These are phyloP conservation scores for Diarsia mendica DNA, from an alignment of 2,888 invertebrate species.

Conservation along the genomic window DNA sequence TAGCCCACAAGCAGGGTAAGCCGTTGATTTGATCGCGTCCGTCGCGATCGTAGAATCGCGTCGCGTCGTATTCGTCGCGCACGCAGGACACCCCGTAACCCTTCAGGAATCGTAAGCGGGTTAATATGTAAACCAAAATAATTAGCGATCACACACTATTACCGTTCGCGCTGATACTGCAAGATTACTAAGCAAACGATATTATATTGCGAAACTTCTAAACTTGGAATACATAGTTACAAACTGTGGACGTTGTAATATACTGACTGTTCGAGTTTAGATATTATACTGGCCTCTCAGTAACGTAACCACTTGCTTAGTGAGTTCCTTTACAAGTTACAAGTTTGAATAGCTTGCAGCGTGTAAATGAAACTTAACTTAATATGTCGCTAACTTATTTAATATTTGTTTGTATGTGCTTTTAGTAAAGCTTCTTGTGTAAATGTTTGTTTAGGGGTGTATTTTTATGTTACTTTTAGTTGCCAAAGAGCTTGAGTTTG, in stretches of 20 bases:
- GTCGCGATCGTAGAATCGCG: too few relatives aligned
- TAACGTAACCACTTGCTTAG: conserved; percentile 45
- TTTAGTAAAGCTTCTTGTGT: conserved; percentile 1
- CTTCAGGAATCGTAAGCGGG: too few relatives aligned
- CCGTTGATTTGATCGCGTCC: too few relatives aligned
- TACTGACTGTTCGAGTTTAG: conserved; percentile 42
- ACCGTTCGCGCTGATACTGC: not conserved
- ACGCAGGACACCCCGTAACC: too few relatives aligned
- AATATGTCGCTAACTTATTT: conserved; percentile 35
- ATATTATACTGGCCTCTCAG: conserved; percentile 41
- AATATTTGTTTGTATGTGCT: conserved; percentile 34
- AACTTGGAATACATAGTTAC: conserved; percentile 46
- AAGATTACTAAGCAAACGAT: conserved; percentile 35
- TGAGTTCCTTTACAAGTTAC: conserved; percentile 32
- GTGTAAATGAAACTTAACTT: conserved; percentile 52
- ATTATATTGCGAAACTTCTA: conserved; percentile 46
- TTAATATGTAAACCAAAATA: not conserved
- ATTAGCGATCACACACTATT: not conserved
- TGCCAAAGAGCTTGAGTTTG: not conserved
- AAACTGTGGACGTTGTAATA: conserved; percentile 47
- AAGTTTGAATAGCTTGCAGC: conserved; percentile 47
- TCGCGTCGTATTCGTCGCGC: too few relatives aligned
- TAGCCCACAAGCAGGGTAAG: too few relatives aligned
- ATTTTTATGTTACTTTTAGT: not conserved
- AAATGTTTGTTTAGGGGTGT: not conserved